These are phyloP conservation scores for Bradypodion ventrale DNA, from an alignment of 2,797 vertebrate species.

Conservation along the genomic window DNA sequence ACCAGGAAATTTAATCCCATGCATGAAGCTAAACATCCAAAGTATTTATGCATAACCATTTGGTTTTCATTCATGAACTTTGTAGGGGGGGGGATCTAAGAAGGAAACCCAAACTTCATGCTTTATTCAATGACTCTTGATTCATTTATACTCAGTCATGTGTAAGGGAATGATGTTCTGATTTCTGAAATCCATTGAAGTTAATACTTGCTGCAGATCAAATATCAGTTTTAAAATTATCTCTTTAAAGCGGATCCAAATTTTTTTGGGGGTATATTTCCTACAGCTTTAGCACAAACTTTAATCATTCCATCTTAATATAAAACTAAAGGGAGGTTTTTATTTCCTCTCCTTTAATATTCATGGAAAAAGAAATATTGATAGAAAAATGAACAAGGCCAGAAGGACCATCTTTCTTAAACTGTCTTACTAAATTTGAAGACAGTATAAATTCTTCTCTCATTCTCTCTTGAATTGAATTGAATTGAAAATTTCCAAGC, in stretches of 20 bases:
- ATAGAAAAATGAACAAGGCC: constrained; percentile 11
- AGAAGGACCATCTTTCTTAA: constrained; percentile 39
- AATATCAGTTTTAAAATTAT: constrained; percentile 22
- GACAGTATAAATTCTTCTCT: not conserved
- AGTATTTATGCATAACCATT: not conserved
- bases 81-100: not conserved
- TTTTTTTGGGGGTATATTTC: not conserved
- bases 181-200: not conserved
- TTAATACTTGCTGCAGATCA: constrained; percentile 12
- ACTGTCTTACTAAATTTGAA: not conserved
- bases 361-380: constrained; percentile 47
- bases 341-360: constrained; percentile 37
- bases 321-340: constrained; percentile 41
- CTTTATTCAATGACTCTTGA: constrained; percentile 3
- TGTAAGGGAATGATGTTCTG: not conserved
- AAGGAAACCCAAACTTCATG: not conserved
- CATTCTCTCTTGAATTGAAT: not conserved
- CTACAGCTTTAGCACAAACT: not conserved
- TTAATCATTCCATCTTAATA: constrained; percentile 9
- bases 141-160: constrained; percentile 18
- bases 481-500: not conserved
- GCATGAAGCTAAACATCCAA: not conserved
- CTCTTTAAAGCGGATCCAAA: not conserved
- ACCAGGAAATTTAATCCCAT: not conserved
- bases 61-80: not conserved